Base-by-base conservation (phyloP, 2,113 vertebrate species). In the Anser cygnoides region DNA sequence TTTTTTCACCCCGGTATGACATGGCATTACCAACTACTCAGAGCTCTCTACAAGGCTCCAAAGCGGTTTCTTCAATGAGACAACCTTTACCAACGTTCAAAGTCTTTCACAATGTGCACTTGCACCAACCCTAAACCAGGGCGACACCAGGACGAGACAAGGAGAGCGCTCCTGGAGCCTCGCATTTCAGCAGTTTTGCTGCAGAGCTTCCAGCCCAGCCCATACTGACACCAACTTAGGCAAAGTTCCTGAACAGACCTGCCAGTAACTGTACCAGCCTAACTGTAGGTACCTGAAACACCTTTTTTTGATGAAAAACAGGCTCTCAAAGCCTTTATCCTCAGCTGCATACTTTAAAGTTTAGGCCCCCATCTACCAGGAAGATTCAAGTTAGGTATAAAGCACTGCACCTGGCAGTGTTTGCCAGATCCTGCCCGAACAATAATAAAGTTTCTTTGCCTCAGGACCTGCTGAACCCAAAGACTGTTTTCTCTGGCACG, bases 401-500 rank as follows among this genome's bases (percentile, higher is more conserved):
- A 85, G 84, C 50, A 39, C 81, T 16, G 88, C 80, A 93, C 82
- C 93, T 94, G 87, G 90, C 75, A 84, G 82, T 0, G 0, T 93
- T 85, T 96, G 75, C 93, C 94, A 92, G 90, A 80, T 75, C 82
- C 66, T 88, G 67, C 92, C 83, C 86, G 87, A 92, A 91, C n/a
- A 94, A 93, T 65, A 96, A 96, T 62, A 58, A 90, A 74, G 43
- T 84, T 95, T 93, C 83, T 90, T 88, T 93, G 96, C 93, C 95
- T 88, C 82, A 59, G 94, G 90, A 95, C 55, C 59, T 71, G 76
- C 62, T 92, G 84, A 94, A 92, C 72, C 71, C 84, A 50, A 74
- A 76, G 65, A 87, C 41, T 96, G 83, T 97, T 97, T 95, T 89
- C 90, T 71, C 71, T 97, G 96, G 95, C 96, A 96, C 13, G 4